Evolutionary conservation across 2,888 invertebrate species (phyloP).

Genomic region (Machimus atricapillus): DNA sequence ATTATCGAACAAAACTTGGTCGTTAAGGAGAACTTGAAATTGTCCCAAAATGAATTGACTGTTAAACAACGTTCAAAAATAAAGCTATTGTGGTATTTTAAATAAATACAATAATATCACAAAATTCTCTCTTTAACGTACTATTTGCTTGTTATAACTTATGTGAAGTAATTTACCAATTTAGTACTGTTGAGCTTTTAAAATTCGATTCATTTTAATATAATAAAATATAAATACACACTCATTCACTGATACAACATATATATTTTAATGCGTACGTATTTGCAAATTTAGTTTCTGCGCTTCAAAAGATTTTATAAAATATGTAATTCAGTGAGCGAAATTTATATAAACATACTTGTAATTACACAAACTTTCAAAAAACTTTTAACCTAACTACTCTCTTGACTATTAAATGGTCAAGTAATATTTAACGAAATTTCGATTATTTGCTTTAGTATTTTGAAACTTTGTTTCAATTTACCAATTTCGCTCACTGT

Average conservation of each 20-base stretch:
- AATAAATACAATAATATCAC: background rate
- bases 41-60: background rate
- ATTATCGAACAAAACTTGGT: background rate
- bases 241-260: background rate
- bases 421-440: no score
- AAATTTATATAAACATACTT: no score
- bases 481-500: background rate
- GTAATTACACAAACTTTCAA: no score
- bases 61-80: background rate
- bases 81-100: background rate
- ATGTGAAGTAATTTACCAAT: background rate
- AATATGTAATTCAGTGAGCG: background rate
- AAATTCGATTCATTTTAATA: background rate
- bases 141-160: background rate
- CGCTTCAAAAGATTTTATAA: background rate
- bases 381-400: no score
- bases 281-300: constrained; percentile 14
- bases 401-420: no score
- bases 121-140: constrained; percentile 15
- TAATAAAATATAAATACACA: background rate
- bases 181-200: constrained; percentile 8
- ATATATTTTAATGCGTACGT: background rate
- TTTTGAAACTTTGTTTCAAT: no score
- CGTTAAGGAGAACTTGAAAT: background rate
- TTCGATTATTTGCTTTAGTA: no score